These are phyloP conservation scores for Pedionomus torquatus DNA, from an alignment of 2,113 vertebrate genomes.

Conservation along the genomic window DNA sequence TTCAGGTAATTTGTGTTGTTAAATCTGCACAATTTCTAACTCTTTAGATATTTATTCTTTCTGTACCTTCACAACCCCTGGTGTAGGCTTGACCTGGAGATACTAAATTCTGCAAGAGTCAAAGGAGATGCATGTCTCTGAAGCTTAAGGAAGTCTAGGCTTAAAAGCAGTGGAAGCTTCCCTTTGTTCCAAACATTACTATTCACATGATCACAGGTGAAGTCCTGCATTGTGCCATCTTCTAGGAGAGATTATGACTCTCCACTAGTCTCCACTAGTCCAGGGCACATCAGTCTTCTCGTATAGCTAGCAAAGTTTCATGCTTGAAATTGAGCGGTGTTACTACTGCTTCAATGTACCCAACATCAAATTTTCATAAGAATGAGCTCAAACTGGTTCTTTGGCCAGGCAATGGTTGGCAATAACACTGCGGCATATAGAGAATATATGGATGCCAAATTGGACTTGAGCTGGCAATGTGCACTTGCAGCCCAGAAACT, in stretches of 20 bases:
- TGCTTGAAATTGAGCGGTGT: neutral
- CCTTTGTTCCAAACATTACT: neutral
- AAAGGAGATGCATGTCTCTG: neutral
- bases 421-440: neutral
- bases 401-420: neutral
- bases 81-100: neutral
- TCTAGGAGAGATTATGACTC: neutral
- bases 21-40: neutral
- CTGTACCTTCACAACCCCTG: neutral
- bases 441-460: neutral
- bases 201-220: neutral
- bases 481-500: neutral
- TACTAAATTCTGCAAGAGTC: neutral
- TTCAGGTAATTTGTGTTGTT: neutral
- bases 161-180: neutral
- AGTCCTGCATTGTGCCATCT: neutral
- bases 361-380: neutral
- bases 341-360: fast-evolving
- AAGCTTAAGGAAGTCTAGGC: neutral
- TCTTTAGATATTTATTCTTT: neutral
- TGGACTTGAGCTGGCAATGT: too few species aligned
- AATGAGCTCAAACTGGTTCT: neutral
- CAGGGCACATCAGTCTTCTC: neutral
- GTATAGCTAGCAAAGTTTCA: neutral
- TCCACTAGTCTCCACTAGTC: neutral